Evolutionary conservation across 1,140 invertebrate genomes (phyloP), one percentile per base, ranked within the genome.

Genomic region (Drosophila leontia): DNA sequence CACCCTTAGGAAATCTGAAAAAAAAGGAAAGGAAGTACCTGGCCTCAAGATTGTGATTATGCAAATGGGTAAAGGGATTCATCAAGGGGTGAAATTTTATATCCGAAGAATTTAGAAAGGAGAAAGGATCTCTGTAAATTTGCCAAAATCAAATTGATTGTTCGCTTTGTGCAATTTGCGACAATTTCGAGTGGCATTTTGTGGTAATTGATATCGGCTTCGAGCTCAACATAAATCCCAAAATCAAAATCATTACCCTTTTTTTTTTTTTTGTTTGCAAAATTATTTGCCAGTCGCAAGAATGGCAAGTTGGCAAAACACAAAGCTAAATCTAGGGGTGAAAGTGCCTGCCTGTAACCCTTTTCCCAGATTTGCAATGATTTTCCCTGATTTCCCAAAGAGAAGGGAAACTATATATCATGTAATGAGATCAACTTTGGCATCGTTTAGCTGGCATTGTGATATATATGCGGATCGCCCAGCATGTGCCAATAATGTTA

Each of bases 111-210:
- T 29, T 29, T 29, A 29, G 26, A 29, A 29, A 29, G 26, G 5
- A 29, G 51, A 17, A 58, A 35, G 47, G 55, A 41, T 42, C 26
- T 56, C 13, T n/a, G 48, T 75, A 78, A 78, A 78, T 78, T 78
- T 78, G 75, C 75, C 75, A 78, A 78, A 77, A 78, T 78, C 74
- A 51, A 48, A 78, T 77, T 55, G 74, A 78, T 78, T 78, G 75
- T 76, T 67, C 53, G 72, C 72, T 41, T 75, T 76, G 61, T 76
- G 23, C 68, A 45, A 72, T 74, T 44, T 50, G 70, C 53, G 74
- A 76, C 74, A 59, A 74, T 76, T 76, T 77, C 75, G 64, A 78
- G 75, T 78, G 75, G 74, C 75, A 78, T 78, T 77, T 69, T 78
- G 75, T 77, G 75, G 75, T 78, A 78, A 78, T 78, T 78, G 75